phyloP scores from a whole-genome alignment of 2,888 invertebrate genomes.

The Cheilosia vernalis region DNA sequence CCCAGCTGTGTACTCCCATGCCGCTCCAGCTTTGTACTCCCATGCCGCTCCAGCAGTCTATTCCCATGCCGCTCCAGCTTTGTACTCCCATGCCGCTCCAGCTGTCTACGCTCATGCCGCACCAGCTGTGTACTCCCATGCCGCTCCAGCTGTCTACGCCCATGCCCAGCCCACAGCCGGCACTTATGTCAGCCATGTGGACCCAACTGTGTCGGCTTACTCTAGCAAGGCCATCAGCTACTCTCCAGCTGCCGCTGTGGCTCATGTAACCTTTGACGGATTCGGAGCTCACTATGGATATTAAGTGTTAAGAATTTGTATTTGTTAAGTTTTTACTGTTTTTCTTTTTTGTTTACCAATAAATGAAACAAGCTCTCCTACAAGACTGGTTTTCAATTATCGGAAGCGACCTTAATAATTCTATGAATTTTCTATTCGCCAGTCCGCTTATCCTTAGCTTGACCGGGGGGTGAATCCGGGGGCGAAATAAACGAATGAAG shows the following conservation, averaged over 20 bases:
- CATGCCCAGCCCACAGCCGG: conserved; percentile 78
- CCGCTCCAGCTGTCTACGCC: conserved; percentile 77
- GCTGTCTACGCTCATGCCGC: conserved; percentile 79
- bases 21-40: conserved; percentile 72
- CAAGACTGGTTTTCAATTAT: neutral
- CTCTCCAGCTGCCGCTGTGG: conserved; percentile 85
- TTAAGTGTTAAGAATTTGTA: conserved; percentile 82
- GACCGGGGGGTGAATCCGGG: neutral
- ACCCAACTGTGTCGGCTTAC: conserved; percentile 76
- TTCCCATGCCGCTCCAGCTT: conserved; percentile 68
- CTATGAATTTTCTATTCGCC: conserved; percentile 63
- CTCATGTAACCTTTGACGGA: conserved; percentile 86
- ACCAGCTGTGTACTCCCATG: conserved; percentile 78
- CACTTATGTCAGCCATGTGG: conserved; percentile 69
- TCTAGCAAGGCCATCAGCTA: conserved; percentile 79
- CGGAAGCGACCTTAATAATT: conserved; percentile 46
- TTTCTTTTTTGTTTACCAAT: conserved; percentile 21
- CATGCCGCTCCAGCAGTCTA: conserved; percentile 77
- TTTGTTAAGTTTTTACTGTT: neutral
- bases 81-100: conserved; percentile 79
- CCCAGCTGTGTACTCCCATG: conserved; percentile 73
- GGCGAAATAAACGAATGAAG: conserved; percentile 52
- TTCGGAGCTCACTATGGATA: conserved; percentile 86
- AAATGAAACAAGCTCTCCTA: conserved; percentile 10
- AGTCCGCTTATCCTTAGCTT: neutral